Conservation (phyloP, 2,888 invertebrate species). For the Ypsolopha sequella region DNA sequence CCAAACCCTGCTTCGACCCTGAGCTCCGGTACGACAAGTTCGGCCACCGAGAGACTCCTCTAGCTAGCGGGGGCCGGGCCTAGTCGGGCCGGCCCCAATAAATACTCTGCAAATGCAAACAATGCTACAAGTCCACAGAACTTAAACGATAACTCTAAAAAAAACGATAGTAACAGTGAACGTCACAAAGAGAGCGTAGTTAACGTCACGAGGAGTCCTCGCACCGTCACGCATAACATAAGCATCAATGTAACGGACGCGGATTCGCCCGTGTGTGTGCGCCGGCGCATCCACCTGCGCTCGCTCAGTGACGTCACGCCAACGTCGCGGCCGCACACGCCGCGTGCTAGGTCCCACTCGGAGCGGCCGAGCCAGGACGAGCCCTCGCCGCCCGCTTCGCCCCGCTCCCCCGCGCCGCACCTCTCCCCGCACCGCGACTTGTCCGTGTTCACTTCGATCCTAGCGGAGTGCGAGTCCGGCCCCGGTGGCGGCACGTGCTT, state of each 20-base stretch:
- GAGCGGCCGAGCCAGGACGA: constrained; percentile 43
- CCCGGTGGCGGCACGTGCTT: too few species aligned
- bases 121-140: constrained; percentile 32
- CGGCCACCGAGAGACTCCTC: constrained; percentile 81
- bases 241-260: constrained; percentile 59
- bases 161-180: constrained; percentile 24
- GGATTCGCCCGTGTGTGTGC: constrained; percentile 48
- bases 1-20: constrained; percentile 69
- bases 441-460: too few species aligned
- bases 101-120: constrained; percentile 36
- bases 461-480: too few species aligned
- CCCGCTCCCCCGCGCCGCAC: constrained; percentile 15
- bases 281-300: constrained; percentile 57
- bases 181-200: constrained; percentile 9
- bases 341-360: constrained; percentile 53
- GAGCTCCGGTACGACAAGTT: constrained; percentile 77
- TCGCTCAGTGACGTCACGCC: constrained; percentile 60
- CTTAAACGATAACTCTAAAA: constrained; percentile 25
- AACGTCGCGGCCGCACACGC: constrained; percentile 38
- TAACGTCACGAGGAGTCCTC: constrained; percentile 21
- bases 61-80: constrained; percentile 79
- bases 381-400: constrained; percentile 19
- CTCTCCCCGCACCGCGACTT: constrained; percentile 7
- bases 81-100: constrained; percentile 65
- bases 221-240: constrained; percentile 33